Evolutionary conservation across 2,888 invertebrate genomes (phyloP).

Genomic region (Pilophorus perplexus): DNA sequence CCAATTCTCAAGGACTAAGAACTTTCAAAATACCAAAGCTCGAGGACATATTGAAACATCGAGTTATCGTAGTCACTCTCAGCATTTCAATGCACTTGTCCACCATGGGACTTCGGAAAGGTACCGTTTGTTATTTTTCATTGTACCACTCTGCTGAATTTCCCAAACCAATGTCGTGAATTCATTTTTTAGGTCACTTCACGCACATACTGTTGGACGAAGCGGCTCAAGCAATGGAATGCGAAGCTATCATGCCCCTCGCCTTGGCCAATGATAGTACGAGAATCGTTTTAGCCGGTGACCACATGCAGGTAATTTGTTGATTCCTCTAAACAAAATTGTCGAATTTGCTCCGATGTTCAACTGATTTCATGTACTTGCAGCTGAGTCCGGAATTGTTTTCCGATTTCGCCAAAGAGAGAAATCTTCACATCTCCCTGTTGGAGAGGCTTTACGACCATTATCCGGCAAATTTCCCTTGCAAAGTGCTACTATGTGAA

Average conservation of each 20-base stretch:
- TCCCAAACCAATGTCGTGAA: not conserved
- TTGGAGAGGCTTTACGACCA: conserved; percentile 74
- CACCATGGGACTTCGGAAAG: conserved; percentile 64
- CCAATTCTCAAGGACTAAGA: conserved; percentile 55
- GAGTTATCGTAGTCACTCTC: conserved; percentile 75
- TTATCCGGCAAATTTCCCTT: conserved; percentile 70
- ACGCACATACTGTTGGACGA: conserved; percentile 83
- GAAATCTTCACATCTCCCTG: conserved; percentile 69
- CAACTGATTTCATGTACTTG: conserved; percentile 52
- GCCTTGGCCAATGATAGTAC: conserved; percentile 69
- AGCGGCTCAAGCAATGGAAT: conserved; percentile 83
- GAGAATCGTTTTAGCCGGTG: conserved; percentile 76
- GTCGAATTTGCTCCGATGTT: too few relatives aligned
- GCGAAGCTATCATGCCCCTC: conserved; percentile 77
- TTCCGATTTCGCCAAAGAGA: conserved; percentile 68
- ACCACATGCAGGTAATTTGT: conserved; percentile 66
- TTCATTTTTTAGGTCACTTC: conserved; percentile 57
- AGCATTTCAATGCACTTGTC: conserved; percentile 74
- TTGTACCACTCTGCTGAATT: too few relatives aligned
- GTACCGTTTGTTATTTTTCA: too few relatives aligned
- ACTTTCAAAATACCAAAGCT: conserved; percentile 67
- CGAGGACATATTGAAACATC: conserved; percentile 68
- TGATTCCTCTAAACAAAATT: too few relatives aligned
- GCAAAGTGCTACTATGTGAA: conserved; percentile 75
- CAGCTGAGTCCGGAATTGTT: conserved; percentile 76